These are phyloP conservation scores for Chydorus sphaericus DNA, from an alignment of 2,888 invertebrate species.

Conservation along the genomic window DNA sequence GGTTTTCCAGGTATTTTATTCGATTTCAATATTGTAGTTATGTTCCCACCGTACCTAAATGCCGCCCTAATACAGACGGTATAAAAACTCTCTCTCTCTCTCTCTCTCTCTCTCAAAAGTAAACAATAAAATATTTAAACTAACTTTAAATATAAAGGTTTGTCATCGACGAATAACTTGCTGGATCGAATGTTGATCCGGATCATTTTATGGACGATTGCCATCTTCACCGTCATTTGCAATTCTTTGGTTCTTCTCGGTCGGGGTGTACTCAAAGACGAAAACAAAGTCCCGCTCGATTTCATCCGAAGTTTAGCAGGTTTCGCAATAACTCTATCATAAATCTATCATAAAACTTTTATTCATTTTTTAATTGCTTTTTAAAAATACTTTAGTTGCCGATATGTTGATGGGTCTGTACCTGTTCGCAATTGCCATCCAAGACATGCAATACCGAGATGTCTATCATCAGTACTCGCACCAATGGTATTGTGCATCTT, in stretches of 20 bases:
- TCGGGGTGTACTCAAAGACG: slow-evolving; percentile 35
- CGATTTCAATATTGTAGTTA: slow-evolving; percentile 47
- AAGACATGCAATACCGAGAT: slow-evolving; percentile 41
- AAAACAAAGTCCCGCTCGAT: slow-evolving; percentile 44
- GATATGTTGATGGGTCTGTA: slow-evolving; percentile 54
- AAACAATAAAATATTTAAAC: too few species aligned
- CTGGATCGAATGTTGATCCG: slow-evolving; percentile 41
- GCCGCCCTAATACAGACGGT: slow-evolving; percentile 46
- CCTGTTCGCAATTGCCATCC: slow-evolving; percentile 42
- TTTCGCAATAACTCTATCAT: too few species aligned
- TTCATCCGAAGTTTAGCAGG: slow-evolving; percentile 49
- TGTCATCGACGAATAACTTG: slow-evolving; percentile 44
- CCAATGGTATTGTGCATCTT: too few species aligned
- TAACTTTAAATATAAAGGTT: slow-evolving; percentile 26
- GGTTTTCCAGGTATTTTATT: slow-evolving; percentile 34
- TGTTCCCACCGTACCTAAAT: slow-evolving; percentile 40
- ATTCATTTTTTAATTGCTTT: too few species aligned
- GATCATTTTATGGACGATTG: slow-evolving; percentile 46
- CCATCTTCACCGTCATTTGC: slow-evolving; percentile 41
- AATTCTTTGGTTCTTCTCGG: slow-evolving; percentile 47
- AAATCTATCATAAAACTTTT: too few species aligned
- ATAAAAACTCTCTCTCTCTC: slow-evolving; percentile 20
- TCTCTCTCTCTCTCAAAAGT: too few species aligned
- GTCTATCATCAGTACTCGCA: slow-evolving; percentile 41
- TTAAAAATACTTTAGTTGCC: slow-evolving; percentile 40